Conservation (phyloP, 2,797 vertebrate species). For the Hydrocynus forskahlii region DNA sequence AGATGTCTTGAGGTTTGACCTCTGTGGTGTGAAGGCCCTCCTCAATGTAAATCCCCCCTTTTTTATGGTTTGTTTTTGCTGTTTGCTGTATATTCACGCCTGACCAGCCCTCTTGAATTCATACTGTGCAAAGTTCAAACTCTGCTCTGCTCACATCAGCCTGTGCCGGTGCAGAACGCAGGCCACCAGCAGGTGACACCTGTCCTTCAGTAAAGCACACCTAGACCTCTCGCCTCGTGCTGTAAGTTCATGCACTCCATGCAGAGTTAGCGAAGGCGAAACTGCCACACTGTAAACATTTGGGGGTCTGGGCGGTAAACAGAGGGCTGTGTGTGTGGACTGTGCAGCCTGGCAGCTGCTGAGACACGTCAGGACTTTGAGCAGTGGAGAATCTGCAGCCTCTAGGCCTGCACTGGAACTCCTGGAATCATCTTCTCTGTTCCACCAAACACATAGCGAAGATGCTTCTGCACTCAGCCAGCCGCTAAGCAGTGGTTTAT, state of each 20-base stretch:
- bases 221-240: not conserved
- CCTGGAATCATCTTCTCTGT: slow-evolving; percentile 64
- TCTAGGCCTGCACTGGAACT: slow-evolving; percentile 61
- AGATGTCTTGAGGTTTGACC: not conserved
- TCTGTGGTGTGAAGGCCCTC: not conserved
- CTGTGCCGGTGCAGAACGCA: too few relatives aligned
- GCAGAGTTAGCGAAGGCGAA: slow-evolving; percentile 25
- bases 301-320: slow-evolving; percentile 35
- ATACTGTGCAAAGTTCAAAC: not conserved
- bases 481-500: slow-evolving; percentile 16
- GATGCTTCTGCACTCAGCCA: slow-evolving; percentile 56
- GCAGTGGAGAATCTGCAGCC: slow-evolving; percentile 20
- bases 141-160: not conserved
- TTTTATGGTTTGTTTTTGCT: slow-evolving; percentile 20
- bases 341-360: slow-evolving; percentile 47
- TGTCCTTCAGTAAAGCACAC: not conserved
- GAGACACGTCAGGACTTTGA: slow-evolving; percentile 39
- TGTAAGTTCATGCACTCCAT: not conserved
- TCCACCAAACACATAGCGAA: slow-evolving; percentile 58
- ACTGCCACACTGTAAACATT: slow-evolving; percentile 40
- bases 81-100: slow-evolving; percentile 6
- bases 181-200: slow-evolving; percentile 12
- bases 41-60: not conserved
- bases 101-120: not conserved
- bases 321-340: slow-evolving; percentile 51